Evolutionary conservation across 2,113 vertebrate genomes (phyloP).

Genomic region (Tachysurus fulvidraco): DNA sequence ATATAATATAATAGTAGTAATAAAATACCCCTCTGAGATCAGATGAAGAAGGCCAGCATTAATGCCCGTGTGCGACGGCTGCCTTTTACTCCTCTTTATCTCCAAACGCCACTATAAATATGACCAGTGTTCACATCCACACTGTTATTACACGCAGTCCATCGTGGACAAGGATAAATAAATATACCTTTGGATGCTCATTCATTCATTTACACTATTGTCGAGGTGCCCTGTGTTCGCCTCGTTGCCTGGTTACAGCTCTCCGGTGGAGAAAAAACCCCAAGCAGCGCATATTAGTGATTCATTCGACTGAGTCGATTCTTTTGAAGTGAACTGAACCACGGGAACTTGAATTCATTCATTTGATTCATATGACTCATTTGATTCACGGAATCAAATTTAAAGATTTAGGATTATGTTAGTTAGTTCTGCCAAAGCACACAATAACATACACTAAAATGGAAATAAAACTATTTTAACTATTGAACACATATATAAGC

Average conservation of each 20-base stretch:
- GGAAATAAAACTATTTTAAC: too few relatives aligned
- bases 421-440: too few relatives aligned
- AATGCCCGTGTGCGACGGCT: background rate
- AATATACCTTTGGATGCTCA: background rate
- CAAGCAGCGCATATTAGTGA: conserved; percentile 43
- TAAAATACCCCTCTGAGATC: background rate
- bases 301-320: conserved; percentile 4
- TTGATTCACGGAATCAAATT: too few relatives aligned
- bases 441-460: too few relatives aligned
- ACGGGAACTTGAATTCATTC: background rate
- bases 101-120: background rate
- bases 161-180: background rate
- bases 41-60: background rate
- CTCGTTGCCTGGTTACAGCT: conserved; percentile 52
- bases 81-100: background rate
- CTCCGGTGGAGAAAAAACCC: conserved; percentile 53
- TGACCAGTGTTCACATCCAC: background rate
- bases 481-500: too few relatives aligned
- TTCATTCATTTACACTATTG: conserved; percentile 26
- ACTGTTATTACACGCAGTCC: background rate
- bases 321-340: background rate
- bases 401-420: too few relatives aligned
- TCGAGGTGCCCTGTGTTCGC: conserved; percentile 53
- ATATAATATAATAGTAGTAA: too few relatives aligned
- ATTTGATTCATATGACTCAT: background rate